Evolutionary conservation across 2,113 vertebrate genomes (phyloP).

Genomic region (Pandion haliaetus): DNA sequence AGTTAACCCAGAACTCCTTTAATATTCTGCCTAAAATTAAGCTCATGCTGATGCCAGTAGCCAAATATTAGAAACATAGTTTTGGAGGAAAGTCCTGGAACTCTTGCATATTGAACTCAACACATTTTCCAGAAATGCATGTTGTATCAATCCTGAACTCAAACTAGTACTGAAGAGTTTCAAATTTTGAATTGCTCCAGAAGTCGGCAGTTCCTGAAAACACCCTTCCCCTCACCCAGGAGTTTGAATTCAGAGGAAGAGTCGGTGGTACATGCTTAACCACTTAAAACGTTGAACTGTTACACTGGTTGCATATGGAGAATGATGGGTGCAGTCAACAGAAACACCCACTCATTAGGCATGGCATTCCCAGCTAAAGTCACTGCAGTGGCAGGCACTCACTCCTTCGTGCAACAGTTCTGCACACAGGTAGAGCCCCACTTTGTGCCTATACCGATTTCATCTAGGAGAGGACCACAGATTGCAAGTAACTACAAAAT

Average conservation of each 20-base stretch:
- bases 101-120: neutral
- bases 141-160: neutral
- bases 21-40: neutral
- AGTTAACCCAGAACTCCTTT: neutral
- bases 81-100: neutral
- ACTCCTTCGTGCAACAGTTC: neutral
- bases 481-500: neutral
- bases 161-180: neutral
- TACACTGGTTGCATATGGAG: neutral
- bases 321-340: neutral
- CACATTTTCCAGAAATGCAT: neutral
- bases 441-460: neutral
- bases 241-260: neutral
- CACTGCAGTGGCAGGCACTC: neutral
- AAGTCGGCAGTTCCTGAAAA: neutral
- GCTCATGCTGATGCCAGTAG: neutral
- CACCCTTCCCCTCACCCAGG: neutral
- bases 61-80: neutral
- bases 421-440: neutral
- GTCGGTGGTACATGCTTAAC: rapidly evolving
- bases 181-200: neutral
- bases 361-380: neutral
- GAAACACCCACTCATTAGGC: neutral
- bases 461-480: neutral
- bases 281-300: neutral